Evolutionary conservation across 2,113 vertebrate species (phyloP).

Genomic region (Marcusenius ussheri): DNA sequence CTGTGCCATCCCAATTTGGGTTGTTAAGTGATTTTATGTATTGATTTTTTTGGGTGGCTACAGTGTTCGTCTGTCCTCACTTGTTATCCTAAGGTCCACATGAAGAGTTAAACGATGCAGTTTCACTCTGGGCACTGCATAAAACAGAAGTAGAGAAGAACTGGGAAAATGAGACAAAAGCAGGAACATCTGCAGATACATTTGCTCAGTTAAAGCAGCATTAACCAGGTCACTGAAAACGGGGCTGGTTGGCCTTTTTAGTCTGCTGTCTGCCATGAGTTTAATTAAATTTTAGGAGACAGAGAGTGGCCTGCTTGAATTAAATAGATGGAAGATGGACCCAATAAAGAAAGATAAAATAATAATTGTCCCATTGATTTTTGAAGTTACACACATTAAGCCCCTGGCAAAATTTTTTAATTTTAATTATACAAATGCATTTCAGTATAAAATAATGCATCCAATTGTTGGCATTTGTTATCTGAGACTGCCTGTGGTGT

Average conservation of each 20-base stretch:
- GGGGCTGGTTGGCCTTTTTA: background rate
- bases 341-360: background rate
- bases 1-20: background rate
- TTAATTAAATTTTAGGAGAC: background rate
- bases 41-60: background rate
- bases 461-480: background rate
- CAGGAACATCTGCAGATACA: background rate
- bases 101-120: background rate
- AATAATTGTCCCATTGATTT: background rate
- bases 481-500: background rate
- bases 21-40: background rate
- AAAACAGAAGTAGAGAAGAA: background rate
- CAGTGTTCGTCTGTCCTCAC: background rate
- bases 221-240: background rate
- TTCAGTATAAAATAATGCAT: background rate
- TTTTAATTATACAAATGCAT: background rate
- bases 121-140: background rate
- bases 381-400: background rate
- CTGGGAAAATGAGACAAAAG: background rate
- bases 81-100: background rate
- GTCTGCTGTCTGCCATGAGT: background rate
- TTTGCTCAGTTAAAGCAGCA: background rate
- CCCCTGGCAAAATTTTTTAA: background rate
- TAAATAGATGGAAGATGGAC: background rate
- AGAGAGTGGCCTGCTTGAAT: background rate